Evolutionary conservation across 1,140 invertebrate genomes (phyloP), one percentile per base, ranked within the genome.

Genomic region (Aphelinus atriplicis): DNA sequence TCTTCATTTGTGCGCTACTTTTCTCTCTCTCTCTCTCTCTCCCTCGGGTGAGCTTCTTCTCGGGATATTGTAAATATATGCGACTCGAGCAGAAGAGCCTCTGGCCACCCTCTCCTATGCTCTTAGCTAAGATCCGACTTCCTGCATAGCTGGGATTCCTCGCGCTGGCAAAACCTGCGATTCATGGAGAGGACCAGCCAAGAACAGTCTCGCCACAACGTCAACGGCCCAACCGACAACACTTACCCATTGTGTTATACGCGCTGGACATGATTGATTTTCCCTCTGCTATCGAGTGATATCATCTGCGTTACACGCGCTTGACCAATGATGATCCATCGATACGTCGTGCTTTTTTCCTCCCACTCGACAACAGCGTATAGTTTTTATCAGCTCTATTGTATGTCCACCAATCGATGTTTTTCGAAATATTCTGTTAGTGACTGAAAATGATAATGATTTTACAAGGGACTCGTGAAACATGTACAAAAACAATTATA

Each of bases 181-280:
- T 53, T 74, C 65, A 67, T 51, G 57, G 10, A 26, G 10, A 10
- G 45, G 26, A 42, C 3, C 46, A 71, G 56, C 73, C 64, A 47
- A 60, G 66, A 73, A 66, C 63, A 66, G 47, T 61, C 55, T 60
- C 47, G 42, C 71, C 47, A 26, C 26, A 26, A 26, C 26, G 26
- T 26, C 26, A 26, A 26, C 26, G 26, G 26, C 26, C 26, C 26
- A 26, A 26, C 26, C n/a, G n/a, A 65, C 45, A 65, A 7, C 50
- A 9, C 62, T 43, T 26, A 46, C 55, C 62, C 53, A 72, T 72
- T 65, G 3, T 61, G 5, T 48, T 60, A 9, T 26, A 60, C 5
- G 60, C 71, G 71, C 61, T 58, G 3, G 42, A 10, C 56, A 43
- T 73, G 71, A 73, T 73, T 73, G 71, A 73, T 73, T 66, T 73